Evolutionary conservation across 2,888 invertebrate genomes (phyloP).

Genomic region (Tiliacea citrago): DNA sequence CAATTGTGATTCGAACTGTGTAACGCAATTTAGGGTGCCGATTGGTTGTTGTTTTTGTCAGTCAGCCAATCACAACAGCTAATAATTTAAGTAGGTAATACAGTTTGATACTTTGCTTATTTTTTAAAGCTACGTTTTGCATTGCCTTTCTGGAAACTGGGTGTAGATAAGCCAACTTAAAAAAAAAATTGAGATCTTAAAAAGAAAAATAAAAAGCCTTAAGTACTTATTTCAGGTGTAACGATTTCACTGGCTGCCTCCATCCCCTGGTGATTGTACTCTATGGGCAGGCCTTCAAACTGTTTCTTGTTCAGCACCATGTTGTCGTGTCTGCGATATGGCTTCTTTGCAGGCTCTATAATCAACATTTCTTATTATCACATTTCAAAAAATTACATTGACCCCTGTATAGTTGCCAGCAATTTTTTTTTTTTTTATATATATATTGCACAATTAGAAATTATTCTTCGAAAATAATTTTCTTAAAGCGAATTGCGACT

Average conservation of each 20-base stretch:
- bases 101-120: neutral
- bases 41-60: neutral
- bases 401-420: no score
- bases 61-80: neutral
- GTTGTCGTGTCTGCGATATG: neutral
- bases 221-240: constrained; percentile 1
- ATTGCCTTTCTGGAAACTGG: neutral
- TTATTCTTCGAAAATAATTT: no score
- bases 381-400: no score
- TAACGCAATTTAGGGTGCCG: no score
- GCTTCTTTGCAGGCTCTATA: neutral
- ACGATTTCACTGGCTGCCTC: neutral
- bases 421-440: no score
- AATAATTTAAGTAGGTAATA: neutral
- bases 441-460: no score
- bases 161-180: neutral
- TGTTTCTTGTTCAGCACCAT: neutral
- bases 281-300: constrained; percentile 9
- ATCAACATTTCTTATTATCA: constrained; percentile 2
- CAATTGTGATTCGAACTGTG: no score
- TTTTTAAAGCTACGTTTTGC: neutral
- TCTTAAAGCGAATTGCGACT: no score
- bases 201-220: neutral
- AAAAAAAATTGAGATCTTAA: neutral
- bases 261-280: neutral